These are phyloP conservation scores for Cirrhinus mrigala DNA, from an alignment of 2,797 vertebrate species.

Conservation along the genomic window DNA sequence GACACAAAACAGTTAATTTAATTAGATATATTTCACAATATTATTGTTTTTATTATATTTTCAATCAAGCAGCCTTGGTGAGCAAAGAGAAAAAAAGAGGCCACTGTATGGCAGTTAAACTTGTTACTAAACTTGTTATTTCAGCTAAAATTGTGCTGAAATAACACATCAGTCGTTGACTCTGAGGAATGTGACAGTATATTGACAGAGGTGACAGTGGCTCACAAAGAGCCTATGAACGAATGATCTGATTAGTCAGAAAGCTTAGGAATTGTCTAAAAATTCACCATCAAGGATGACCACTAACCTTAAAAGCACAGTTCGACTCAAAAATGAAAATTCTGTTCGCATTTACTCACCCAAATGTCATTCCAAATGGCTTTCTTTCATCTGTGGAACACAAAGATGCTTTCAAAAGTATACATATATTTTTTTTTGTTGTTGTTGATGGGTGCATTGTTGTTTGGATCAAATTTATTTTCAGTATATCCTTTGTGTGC, in stretches of 20 bases:
- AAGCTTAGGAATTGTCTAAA: neutral
- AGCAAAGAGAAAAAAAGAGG: neutral
- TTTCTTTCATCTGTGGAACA: neutral
- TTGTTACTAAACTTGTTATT: slow-evolving; percentile 8
- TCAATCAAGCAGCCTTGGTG: neutral
- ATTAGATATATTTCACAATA: neutral
- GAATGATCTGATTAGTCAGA: neutral
- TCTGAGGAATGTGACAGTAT: slow-evolving; percentile 25
- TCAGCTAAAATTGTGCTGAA: slow-evolving; percentile 7
- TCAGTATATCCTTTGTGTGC: neutral
- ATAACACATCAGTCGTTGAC: neutral
- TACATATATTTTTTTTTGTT: neutral
- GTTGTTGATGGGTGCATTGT: neutral
- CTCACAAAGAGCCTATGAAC: neutral
- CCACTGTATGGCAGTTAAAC: neutral
- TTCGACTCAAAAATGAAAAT: neutral
- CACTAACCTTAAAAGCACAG: neutral
- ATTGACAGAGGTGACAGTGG: neutral
- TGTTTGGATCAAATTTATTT: neutral
- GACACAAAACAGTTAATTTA: neutral
- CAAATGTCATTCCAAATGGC: neutral
- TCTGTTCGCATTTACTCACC: neutral
- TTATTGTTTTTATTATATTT: neutral
- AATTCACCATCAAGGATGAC: neutral
- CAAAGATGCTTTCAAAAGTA: neutral